Base-by-base conservation (phyloP, 2,888 invertebrate species). In the Drosophila melanosoma region DNA sequence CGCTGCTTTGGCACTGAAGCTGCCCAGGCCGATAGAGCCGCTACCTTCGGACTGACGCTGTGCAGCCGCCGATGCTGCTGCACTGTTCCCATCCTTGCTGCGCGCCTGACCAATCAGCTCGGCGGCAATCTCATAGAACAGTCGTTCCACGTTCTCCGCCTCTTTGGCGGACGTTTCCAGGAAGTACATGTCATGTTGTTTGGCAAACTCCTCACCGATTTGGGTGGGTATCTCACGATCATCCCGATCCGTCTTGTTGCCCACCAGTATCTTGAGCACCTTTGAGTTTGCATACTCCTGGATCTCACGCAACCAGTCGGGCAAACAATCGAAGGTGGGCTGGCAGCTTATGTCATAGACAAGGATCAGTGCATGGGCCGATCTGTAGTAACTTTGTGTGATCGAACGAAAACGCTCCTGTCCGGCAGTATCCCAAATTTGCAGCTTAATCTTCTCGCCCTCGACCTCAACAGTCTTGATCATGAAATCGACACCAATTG, bases 381-480 rank as follows among this genome's bases (percentile, higher is more conserved):
- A 98, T 87, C 99, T 95, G 93, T 99, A 99, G 94, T 99, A 99
- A 93, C 98, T 98, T 93, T 99, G 99, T 2, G 99, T 99, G 83
- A 99, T 99, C 5, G 99, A 98, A 66, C 99, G 95, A 93, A 99
- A 99, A 82, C 97, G 94, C 93, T 99, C 99, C 93, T 99, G 99
- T 0, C 99, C 99, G 2, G 99, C 99, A 15, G 99, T 99, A 92
- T 99, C 99, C 99, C 99, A 99, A 92, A 99, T 99, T 96, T 99
- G 99, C 69, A 99, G 94, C 98, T 98, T 98, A 87, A 98, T 97
- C 96, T 97, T 97, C 94, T 98, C 97, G 91, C 97, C 97, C 90
- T 98, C 98, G 67, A 99, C 97, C 95, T 99, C 98, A 11, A 99
- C 98, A 62, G 99, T 99, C 94, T 99, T 99, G 76, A 99, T 99